These are phyloP conservation scores for Melieria picta DNA, from an alignment of 2,888 invertebrate genomes.

Conservation along the genomic window DNA sequence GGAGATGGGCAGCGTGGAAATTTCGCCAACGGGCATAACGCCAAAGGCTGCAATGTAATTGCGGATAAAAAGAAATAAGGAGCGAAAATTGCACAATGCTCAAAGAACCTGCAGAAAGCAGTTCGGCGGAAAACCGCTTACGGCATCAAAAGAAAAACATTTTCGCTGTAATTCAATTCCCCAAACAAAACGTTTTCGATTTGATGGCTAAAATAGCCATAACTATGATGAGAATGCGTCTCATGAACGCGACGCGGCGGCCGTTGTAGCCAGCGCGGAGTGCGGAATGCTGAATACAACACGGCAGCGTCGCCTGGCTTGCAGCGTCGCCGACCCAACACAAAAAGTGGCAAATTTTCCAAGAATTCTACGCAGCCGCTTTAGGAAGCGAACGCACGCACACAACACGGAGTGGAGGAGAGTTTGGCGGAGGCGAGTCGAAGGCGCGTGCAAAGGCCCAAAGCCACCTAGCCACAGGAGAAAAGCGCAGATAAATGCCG, in stretches of 20 bases:
- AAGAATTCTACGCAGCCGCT: slow-evolving; percentile 23
- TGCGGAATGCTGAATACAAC: no score
- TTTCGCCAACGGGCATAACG: no score
- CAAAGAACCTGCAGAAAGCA: neutral
- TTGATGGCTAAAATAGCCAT: slow-evolving; percentile 29
- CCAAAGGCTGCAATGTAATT: neutral
- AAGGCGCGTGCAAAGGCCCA: neutral
- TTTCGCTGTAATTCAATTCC: slow-evolving; percentile 9
- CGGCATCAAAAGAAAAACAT: no score
- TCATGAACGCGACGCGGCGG: slow-evolving; percentile 26
- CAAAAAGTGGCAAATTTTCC: slow-evolving; percentile 28
- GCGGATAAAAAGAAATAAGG: neutral
- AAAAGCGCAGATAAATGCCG: neutral
- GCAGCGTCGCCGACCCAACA: neutral
- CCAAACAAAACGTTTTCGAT: slow-evolving; percentile 28
- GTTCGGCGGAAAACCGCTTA: no score
- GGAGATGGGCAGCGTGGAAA: no score
- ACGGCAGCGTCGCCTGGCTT: neutral
- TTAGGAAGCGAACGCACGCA: neutral
- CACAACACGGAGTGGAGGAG: neutral
- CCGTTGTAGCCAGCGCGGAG: slow-evolving; percentile 14
- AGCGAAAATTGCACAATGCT: neutral
- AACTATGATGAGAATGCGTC: slow-evolving; percentile 34
- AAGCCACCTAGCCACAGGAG: neutral
- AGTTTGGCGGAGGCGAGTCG: neutral